Evolutionary conservation across 2,797 vertebrate species (phyloP).

Genomic region (Myotis findleyi): DNA sequence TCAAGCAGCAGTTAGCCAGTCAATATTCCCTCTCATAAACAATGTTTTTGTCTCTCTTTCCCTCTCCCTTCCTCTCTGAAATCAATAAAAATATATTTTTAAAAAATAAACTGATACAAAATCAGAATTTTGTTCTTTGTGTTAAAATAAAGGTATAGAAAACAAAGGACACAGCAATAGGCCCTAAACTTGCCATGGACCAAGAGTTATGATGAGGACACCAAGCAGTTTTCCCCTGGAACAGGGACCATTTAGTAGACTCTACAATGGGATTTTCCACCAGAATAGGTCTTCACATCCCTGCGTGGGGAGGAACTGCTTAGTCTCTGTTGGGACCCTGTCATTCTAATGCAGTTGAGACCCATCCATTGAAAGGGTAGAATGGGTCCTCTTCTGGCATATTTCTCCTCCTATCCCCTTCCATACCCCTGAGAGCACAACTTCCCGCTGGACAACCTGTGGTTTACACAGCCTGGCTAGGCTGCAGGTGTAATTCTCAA

Average conservation of each 20-base stretch:
- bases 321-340: not conserved
- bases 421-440: not conserved
- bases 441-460: not conserved
- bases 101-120: too few species aligned
- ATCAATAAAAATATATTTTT: too few species aligned
- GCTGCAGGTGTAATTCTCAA: not conserved
- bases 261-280: not conserved
- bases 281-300: not conserved
- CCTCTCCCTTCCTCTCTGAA: too few species aligned
- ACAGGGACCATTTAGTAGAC: not conserved
- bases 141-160: not conserved
- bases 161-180: not conserved
- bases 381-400: not conserved
- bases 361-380: not conserved
- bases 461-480: not conserved
- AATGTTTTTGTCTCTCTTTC: too few species aligned
- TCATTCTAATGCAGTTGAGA: not conserved
- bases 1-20: too few species aligned
- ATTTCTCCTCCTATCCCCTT: not conserved
- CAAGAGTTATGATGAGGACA: not conserved
- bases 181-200: not conserved
- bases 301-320: not conserved
- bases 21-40: too few species aligned
- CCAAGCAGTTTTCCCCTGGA: not conserved
- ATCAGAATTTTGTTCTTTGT: not conserved